Evolutionary conservation across 2,113 vertebrate genomes (phyloP), one percentile per base, ranked within the genome.

Genomic region (Scytalopus superciliaris): DNA sequence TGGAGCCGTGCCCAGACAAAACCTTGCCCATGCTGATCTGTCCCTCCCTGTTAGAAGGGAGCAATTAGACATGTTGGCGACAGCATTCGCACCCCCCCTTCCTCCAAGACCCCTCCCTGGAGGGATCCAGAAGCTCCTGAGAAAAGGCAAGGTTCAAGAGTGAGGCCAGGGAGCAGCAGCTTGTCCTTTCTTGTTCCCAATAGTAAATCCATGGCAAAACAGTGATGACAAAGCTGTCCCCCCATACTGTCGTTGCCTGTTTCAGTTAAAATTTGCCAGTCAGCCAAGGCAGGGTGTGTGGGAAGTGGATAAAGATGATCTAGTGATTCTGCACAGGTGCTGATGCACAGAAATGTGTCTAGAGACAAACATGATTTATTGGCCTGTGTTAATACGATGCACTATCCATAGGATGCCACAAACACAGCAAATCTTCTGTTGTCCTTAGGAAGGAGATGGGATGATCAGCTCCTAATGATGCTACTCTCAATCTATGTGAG

Each of bases 1-100:
- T 96, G 94, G 85, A 96, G 55, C 82, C 0, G 0, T 95, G 93
- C 94, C 90, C 89, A 88, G 87, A 70, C 33, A 45, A 84, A 93
- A 73, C 21, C 42, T 55, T 80, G 67, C 25, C 49, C 23, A 0
- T 40, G 84, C 49, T 19, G 23, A 19, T 88, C 23, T 7, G 45
- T 70, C 55, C 87, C 75, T 80, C 59, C 37, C 67, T 0, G 0
- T 28, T 30, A 47, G 53, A 83, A 74, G 30, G 42, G 23, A 83
- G 40, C 4, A 1, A 93, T 80, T 52, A 76, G 45, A 85, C 63
- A 47, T 15, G 31, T 24, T 3, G 11, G 6, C 2, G 2, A 52
- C 78, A 82, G 50, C 1, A 0, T 25, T 45, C 3, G 1, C 24
- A 14, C 25, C 24, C 9, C 21, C 62, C 13, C 22, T 10, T 10